Conservation (phyloP, 2,797 vertebrate genomes). For the Gallinago nigripennis region DNA sequence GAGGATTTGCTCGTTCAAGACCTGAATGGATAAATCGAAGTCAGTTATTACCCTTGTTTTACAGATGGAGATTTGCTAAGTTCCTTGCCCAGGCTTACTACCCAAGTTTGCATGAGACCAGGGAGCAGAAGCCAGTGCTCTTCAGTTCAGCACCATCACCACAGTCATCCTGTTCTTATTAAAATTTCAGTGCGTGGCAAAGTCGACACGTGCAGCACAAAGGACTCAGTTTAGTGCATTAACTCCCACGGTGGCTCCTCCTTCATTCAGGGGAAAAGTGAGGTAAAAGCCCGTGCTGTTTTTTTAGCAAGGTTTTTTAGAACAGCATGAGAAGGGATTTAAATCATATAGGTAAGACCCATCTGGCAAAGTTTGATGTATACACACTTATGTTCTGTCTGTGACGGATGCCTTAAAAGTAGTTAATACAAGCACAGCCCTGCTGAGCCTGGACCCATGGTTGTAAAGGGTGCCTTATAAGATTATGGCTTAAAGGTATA, state of each 20-base stretch:
- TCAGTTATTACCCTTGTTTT: neutral
- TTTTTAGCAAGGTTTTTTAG: neutral
- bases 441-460: neutral
- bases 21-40: neutral
- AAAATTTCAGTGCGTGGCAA: neutral
- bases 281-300: neutral
- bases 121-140: neutral
- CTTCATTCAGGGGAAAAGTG: neutral
- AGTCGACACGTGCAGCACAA: neutral
- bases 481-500: neutral
- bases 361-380: neutral
- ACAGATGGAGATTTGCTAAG: neutral
- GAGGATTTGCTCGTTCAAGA: neutral
- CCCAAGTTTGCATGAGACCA: neutral
- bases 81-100: neutral
- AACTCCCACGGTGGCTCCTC: neutral
- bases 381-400: neutral
- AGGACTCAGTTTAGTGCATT: neutral
- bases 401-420: neutral
- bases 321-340: neutral
- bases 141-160: neutral
- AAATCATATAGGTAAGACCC: neutral
- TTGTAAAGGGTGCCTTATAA: neutral
- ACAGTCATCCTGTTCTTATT: neutral
- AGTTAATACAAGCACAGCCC: neutral